Base-by-base conservation (phyloP, 2,888 invertebrate genomes). In the Lepidonotus clava region DNA sequence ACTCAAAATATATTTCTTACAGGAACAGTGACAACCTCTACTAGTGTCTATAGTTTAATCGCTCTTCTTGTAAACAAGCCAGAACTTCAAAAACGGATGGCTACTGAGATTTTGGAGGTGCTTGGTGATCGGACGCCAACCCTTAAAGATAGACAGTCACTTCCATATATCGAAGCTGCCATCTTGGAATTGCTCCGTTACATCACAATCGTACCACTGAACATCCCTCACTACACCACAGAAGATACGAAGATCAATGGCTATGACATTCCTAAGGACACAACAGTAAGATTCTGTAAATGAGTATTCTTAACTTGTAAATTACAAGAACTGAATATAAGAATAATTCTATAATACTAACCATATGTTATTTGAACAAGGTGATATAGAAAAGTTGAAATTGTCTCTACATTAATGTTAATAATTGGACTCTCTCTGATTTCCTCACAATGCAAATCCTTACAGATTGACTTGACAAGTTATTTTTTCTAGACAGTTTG, bases 131-230 rank as follows among this genome's bases (percentile, higher is more conserved):
- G 46, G 21, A 18, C 28, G 4, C 80, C 80, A 32, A n/a, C 21
- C 8, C 34, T 80, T 11, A 18, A 24, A n/a, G 80, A 80, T 18
- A 1, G 80, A 11, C n/a, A 28, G 24, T 32, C 28, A 28, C 80
- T 80, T 46, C 51, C 28, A 11, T 80, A 80, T 32, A 32, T 80
- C 8, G 80, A 80, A 24, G 80, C 80, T 1, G 41, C 80, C 28
- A 80, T 80, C 24, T 28, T 80, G 41, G 80, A 80, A 18, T 24
- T 80, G 5, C 80, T 80, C 11, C 80, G 80, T 11, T 80, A 46
- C 46, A 46, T 46, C 8, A 32, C 80, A 18, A 80, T 80, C 28
- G 32, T 80, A 14, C 5, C 80, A 28, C 28, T 46, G 5, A 46
- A 4, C 24, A 1, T 80, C 0, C 46, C 80, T 18, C 80, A 80